A percentile compares a stretch with the other conserved stretches of the same genome.
phyloP scores from a whole-genome alignment of 2,113 vertebrate genomes.

The Herpailurus yagouaroundi region DNA sequence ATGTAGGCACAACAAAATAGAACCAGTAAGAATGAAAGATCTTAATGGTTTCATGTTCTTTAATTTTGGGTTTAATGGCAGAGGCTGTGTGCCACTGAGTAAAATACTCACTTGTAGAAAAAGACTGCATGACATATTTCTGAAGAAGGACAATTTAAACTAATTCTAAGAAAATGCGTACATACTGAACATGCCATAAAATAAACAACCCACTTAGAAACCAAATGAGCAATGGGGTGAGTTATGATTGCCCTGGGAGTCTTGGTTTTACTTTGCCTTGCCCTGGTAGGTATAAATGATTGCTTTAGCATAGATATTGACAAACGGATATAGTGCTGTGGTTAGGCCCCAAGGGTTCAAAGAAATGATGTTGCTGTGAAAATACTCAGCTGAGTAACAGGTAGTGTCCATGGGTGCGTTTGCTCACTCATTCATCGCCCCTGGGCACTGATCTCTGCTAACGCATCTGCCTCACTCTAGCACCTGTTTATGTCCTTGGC shows the following conservation, averaged over 20 bases:
- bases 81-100: constrained; percentile 35
- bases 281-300: constrained; percentile 7
- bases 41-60: constrained; percentile 63
- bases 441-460: background rate
- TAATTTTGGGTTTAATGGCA: constrained; percentile 58
- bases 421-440: background rate
- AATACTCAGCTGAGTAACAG: constrained; percentile 9
- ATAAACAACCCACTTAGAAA: constrained; percentile 17
- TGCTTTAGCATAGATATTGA: background rate
- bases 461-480: background rate
- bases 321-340: background rate
- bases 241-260: background rate
- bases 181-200: background rate
- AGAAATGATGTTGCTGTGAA: background rate
- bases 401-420: background rate
- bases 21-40: constrained; percentile 56
- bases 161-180: constrained; percentile 56
- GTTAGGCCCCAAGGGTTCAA: background rate
- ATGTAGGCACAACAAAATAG: constrained; percentile 6
- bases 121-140: constrained; percentile 43
- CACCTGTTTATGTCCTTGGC: background rate
- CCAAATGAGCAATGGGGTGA: background rate
- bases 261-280: background rate
- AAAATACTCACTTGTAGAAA: constrained; percentile 59
- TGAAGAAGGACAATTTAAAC: constrained; percentile 62